Evolutionary conservation across 2,797 vertebrate genomes (phyloP).

Genomic region (Otolemur crassicaudatus): DNA sequence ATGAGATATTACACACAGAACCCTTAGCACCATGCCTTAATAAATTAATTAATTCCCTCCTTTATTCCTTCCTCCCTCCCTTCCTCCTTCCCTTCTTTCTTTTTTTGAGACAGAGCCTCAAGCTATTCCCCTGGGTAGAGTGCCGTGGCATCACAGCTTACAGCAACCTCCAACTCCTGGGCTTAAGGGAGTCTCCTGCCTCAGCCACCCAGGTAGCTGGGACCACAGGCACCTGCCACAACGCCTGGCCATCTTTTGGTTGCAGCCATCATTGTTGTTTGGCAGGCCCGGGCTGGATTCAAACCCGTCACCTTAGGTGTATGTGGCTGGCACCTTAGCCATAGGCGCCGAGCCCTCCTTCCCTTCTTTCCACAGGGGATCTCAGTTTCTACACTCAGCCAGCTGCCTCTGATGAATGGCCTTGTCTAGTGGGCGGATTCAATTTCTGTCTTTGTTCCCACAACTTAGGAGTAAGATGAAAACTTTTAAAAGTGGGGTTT

Average conservation of each 20-base stretch:
- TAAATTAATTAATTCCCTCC: not conserved
- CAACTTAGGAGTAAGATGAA: constrained; percentile 9
- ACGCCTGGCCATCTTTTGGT: too few species aligned
- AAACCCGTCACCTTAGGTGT: too few species aligned
- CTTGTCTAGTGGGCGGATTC: not conserved
- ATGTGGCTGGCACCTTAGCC: too few species aligned
- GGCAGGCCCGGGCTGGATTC: too few species aligned
- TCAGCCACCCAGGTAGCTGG: too few species aligned
- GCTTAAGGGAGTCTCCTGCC: too few species aligned
- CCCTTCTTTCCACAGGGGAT: constrained; percentile 32
- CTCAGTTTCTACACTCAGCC: not conserved
- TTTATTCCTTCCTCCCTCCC: constrained; percentile 16
- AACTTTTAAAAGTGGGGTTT: not conserved
- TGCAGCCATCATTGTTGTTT: too few species aligned
- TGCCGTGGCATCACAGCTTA: too few species aligned
- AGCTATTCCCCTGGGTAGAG: too few species aligned
- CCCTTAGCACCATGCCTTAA: not conserved
- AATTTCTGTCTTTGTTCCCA: constrained; percentile 17
- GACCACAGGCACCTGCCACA: too few species aligned
- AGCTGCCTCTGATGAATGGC: constrained; percentile 9
- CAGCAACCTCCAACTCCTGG: too few species aligned
- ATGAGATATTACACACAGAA: not conserved
- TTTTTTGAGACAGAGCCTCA: too few species aligned
- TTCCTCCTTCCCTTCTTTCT: not conserved
- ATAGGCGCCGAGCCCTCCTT: not conserved